These are phyloP conservation scores for Pagrus major DNA, from an alignment of 2,113 vertebrate species.

Conservation along the genomic window DNA sequence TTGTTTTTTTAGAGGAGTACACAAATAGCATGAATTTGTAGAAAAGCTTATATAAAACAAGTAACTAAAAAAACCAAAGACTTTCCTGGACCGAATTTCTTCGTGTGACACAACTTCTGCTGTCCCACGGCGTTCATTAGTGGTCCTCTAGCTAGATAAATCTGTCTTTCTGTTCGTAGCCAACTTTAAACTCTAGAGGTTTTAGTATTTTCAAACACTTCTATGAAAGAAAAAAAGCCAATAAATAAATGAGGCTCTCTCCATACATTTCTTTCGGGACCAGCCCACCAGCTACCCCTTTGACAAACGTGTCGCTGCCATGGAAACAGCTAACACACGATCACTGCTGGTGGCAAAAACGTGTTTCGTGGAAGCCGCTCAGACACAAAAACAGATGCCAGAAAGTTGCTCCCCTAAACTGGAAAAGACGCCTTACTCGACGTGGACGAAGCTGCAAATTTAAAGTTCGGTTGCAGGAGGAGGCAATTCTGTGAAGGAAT, in stretches of 20 bases:
- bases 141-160: not conserved
- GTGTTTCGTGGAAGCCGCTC: not conserved
- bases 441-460: not conserved
- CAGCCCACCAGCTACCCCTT: slow-evolving; percentile 2
- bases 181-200: no score
- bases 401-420: not conserved
- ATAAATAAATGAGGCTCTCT: not conserved
- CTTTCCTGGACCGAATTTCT: not conserved
- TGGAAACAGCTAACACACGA: slow-evolving; percentile 75
- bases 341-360: not conserved
- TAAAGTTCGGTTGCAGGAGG: not conserved
- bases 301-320: slow-evolving; percentile 41
- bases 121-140: not conserved
- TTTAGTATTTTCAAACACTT: not conserved
- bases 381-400: not conserved
- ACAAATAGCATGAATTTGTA: not conserved
- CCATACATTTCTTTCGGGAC: not conserved
- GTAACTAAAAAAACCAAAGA: not conserved
- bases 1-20: no score
- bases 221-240: not conserved
- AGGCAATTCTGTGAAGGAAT: slow-evolving; percentile 11
- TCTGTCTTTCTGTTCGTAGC: not conserved
- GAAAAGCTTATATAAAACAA: not conserved
- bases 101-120: not conserved
- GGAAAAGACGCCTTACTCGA: no score